A percentile compares a stretch with the other conserved stretches of the same genome.
These are phyloP conservation scores for Proteles cristata DNA, from an alignment of 2,113 vertebrate species.

Conservation along the genomic window DNA sequence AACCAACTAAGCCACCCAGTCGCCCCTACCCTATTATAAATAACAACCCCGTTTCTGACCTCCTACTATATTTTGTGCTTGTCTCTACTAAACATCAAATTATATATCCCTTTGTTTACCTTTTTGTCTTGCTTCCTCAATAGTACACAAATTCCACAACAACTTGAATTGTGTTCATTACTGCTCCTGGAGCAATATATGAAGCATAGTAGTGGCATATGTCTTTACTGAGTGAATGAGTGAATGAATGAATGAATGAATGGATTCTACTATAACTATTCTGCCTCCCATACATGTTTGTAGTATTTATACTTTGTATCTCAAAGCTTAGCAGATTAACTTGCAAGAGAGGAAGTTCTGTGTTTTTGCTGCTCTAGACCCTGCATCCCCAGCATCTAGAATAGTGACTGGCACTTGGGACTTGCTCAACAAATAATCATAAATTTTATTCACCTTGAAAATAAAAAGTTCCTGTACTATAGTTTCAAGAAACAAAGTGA, in stretches of 20 bases:
- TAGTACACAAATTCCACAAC: background rate
- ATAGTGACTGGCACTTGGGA: background rate
- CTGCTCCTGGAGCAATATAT: background rate
- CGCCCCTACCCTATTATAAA: background rate
- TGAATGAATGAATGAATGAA: background rate
- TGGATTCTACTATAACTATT: background rate
- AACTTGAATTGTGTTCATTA: background rate
- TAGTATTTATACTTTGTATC: background rate
- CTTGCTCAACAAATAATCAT: background rate
- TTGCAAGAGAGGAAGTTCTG: background rate
- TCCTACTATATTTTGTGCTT: background rate
- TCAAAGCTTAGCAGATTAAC: background rate
- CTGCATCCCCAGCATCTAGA: background rate
- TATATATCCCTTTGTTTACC: background rate
- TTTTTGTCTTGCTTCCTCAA: background rate
- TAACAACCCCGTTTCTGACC: background rate
- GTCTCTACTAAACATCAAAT: background rate
- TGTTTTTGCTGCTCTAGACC: background rate
- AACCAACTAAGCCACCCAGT: background rate
- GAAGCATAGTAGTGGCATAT: background rate
- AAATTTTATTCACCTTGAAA: background rate
- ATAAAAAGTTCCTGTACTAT: background rate
- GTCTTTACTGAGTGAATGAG: background rate
- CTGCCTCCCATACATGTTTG: background rate
- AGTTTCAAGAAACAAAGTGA: background rate